A percentile compares a stretch with the other conserved stretches of the same genome.
phyloP scores from a whole-genome alignment of 2,888 invertebrate species.

The Microdon myrmicae region DNA sequence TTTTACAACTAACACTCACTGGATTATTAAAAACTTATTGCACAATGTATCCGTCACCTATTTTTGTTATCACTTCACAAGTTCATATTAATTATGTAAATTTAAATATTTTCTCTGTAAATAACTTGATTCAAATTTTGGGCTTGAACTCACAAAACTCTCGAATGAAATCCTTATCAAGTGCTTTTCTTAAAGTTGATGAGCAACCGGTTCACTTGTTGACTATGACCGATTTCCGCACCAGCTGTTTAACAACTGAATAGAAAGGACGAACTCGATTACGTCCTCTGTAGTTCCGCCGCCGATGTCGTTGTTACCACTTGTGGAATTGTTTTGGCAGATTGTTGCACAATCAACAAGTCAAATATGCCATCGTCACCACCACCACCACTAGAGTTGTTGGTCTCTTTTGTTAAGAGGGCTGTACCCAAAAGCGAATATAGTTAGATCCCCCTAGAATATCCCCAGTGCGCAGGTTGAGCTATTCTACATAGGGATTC shows the following conservation, averaged over 20 bases:
- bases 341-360: slow-evolving; percentile 48
- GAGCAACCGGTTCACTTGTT: slow-evolving; percentile 35
- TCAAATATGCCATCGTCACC: slow-evolving; percentile 29
- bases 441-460: slow-evolving; percentile 19
- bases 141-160: too few species aligned
- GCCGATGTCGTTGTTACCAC: slow-evolving; percentile 40
- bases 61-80: too few species aligned
- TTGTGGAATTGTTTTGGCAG: slow-evolving; percentile 50
- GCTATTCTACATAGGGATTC: slow-evolving; percentile 11
- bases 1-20: too few species aligned
- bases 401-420: slow-evolving; percentile 42
- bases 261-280: slow-evolving; percentile 46
- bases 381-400: slow-evolving; percentile 29
- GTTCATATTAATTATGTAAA: too few species aligned
- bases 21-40: too few species aligned
- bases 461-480: slow-evolving; percentile 40
- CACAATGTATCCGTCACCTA: too few species aligned
- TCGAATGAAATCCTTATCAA: too few species aligned
- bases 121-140: too few species aligned
- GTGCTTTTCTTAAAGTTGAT: too few species aligned
- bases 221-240: slow-evolving; percentile 51
- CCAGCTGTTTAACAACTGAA: slow-evolving; percentile 51
- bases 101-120: too few species aligned
- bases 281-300: slow-evolving; percentile 29
- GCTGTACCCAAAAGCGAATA: slow-evolving; percentile 46